Conservation (phyloP, 2,888 invertebrate genomes). For the Hecatera dysodea region DNA sequence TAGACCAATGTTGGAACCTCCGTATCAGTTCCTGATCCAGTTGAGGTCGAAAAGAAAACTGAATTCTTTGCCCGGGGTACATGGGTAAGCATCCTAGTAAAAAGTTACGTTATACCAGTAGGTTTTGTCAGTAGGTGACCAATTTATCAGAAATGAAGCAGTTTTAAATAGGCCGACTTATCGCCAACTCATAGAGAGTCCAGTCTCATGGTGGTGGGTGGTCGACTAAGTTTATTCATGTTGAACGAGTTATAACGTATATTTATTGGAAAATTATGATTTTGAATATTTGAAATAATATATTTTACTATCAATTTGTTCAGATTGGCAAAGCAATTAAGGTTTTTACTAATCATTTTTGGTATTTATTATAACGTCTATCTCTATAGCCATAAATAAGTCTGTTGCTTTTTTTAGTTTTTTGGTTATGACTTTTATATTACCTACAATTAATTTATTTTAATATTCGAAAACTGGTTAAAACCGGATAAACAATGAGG, state of each 20-base stretch:
- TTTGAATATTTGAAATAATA: not conserved
- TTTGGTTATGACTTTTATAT: constrained; percentile 4
- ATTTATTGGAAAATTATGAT: not conserved
- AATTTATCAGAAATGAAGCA: not conserved
- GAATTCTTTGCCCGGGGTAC: too few species aligned
- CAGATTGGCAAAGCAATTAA: not conserved
- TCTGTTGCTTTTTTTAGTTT: not conserved
- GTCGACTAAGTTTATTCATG: not conserved
- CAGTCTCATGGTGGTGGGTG: not conserved
- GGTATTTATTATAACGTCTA: not conserved
- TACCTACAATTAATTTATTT: not conserved
- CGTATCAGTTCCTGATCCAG: not conserved
- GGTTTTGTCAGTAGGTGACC: too few species aligned
- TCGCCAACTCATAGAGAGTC: too few species aligned
- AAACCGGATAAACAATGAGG: not conserved
- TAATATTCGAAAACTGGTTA: not conserved
- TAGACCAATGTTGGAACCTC: not conserved
- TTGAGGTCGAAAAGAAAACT: too few species aligned
- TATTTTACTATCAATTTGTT: constrained; percentile 4
- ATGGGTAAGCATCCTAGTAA: too few species aligned
- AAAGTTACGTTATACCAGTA: too few species aligned
- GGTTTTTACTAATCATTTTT: not conserved
- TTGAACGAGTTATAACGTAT: too few species aligned
- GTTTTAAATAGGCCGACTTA: not conserved
- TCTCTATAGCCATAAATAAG: not conserved